These are phyloP conservation scores for Coleophora flavipennella DNA, from an alignment of 2,888 invertebrate genomes.

Conservation along the genomic window DNA sequence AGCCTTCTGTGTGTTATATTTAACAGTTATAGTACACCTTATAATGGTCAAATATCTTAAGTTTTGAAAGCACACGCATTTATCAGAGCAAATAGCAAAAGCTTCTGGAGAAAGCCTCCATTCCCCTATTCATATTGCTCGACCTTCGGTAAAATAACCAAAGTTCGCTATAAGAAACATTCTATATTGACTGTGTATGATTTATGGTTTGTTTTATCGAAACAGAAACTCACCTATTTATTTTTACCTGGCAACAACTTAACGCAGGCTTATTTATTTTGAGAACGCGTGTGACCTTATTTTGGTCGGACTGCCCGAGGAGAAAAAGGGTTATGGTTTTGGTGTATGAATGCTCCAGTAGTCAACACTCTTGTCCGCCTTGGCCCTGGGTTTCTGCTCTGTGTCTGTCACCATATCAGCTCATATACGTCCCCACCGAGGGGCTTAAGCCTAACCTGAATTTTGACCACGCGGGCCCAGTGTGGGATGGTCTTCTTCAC, in stretches of 20 bases:
- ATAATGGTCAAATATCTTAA: constrained; percentile 11
- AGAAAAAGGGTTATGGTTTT: not conserved
- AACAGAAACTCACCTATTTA: not conserved
- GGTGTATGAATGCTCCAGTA: too few relatives aligned
- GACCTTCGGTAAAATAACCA: not conserved
- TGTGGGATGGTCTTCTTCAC: too few relatives aligned
- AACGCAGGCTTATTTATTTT: constrained; percentile 15
- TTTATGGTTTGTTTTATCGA: constrained; percentile 12
- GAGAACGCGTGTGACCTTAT: constrained; percentile 11
- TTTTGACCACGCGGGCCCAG: too few relatives aligned
- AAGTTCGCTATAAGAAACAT: constrained; percentile 11
- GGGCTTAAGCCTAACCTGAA: too few relatives aligned
- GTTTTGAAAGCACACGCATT: not conserved
- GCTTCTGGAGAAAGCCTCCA: not conserved
- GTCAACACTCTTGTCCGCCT: too few relatives aligned
- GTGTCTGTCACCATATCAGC: too few relatives aligned
- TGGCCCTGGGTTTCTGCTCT: too few relatives aligned
- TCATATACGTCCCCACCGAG: too few relatives aligned
- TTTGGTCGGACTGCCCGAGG: not conserved
- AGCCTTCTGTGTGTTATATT: too few relatives aligned
- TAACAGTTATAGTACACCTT: not conserved
- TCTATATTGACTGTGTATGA: constrained; percentile 9
- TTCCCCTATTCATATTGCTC: not conserved
- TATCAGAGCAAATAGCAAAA: not conserved
- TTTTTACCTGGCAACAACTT: constrained; percentile 13